These are phyloP conservation scores for Teinopalpus imperialis DNA, from an alignment of 2,888 invertebrate species.

Conservation along the genomic window DNA sequence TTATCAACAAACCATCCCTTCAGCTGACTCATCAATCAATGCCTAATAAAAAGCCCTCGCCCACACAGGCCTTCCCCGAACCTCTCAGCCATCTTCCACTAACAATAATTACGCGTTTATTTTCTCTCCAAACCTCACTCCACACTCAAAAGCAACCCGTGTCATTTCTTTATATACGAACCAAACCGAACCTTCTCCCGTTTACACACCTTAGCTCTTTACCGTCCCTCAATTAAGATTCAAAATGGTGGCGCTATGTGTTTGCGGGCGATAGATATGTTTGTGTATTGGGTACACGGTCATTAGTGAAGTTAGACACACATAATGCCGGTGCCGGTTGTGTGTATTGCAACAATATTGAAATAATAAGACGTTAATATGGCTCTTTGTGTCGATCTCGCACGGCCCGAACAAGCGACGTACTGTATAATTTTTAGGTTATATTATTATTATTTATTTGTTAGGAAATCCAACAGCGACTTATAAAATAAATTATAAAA, in stretches of 20 bases:
- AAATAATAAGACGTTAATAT: conserved; percentile 75
- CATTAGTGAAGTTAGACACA: conserved; percentile 73
- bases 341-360: conserved; percentile 74
- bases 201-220: conserved; percentile 26
- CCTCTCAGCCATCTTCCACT: conserved; percentile 55
- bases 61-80: conserved; percentile 59
- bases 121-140: conserved; percentile 69
- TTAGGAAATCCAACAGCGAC: too few species aligned
- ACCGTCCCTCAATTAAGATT: conserved; percentile 32
- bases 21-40: conserved; percentile 36
- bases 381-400: conserved; percentile 50
- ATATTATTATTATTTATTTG: too few species aligned
- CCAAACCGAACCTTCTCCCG: conserved; percentile 37
- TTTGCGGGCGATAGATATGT: conserved; percentile 31
- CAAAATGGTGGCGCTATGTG: conserved; percentile 30
- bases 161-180: conserved; percentile 59
- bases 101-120: conserved; percentile 73
- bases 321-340: conserved; percentile 49
- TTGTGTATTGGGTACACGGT: conserved; percentile 68
- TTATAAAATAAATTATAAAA: too few species aligned
- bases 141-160: conserved; percentile 70
- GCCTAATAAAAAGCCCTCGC: conserved; percentile 59
- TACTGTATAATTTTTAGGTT: too few species aligned
- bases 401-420: too few species aligned
- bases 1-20: conserved; percentile 25